Conservation (phyloP, 2,113 vertebrate genomes). For the pig (Sus scrofa) region DNA sequence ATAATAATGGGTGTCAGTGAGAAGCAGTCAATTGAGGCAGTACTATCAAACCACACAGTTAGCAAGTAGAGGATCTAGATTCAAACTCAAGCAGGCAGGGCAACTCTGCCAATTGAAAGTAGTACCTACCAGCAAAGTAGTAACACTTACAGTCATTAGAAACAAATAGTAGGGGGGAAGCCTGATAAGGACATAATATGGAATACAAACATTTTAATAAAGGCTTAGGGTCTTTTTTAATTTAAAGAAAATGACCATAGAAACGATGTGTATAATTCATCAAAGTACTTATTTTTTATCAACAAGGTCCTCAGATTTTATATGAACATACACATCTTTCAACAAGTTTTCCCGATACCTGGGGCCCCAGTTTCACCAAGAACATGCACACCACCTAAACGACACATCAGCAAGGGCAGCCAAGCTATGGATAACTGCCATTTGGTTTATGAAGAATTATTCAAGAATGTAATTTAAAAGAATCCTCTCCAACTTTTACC, state of each 20-base stretch:
- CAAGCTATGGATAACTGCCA: background rate
- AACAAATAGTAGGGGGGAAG: background rate
- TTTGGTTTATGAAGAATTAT: background rate
- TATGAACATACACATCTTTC: background rate
- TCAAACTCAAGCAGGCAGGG: background rate
- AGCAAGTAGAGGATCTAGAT: background rate
- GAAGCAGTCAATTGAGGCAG: background rate
- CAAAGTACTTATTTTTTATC: background rate
- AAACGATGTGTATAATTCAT: constrained; percentile 12
- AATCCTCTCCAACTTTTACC: background rate
- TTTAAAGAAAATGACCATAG: constrained; percentile 18
- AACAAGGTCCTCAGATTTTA: background rate
- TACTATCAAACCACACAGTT: background rate
- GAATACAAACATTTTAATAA: background rate
- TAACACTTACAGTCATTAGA: background rate
- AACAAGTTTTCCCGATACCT: background rate
- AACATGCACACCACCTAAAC: background rate
- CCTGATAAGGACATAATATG: background rate
- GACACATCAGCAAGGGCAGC: background rate
- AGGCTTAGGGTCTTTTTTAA: background rate
- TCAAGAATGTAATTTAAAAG: background rate
- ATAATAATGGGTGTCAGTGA: background rate
- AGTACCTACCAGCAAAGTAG: background rate
- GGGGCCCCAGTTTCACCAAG: background rate
- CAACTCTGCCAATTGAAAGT: background rate